A percentile compares a stretch with the other conserved stretches of the same genome.
phyloP scores from a whole-genome alignment of 2,888 invertebrate species.

The Drosophila rellima region DNA sequence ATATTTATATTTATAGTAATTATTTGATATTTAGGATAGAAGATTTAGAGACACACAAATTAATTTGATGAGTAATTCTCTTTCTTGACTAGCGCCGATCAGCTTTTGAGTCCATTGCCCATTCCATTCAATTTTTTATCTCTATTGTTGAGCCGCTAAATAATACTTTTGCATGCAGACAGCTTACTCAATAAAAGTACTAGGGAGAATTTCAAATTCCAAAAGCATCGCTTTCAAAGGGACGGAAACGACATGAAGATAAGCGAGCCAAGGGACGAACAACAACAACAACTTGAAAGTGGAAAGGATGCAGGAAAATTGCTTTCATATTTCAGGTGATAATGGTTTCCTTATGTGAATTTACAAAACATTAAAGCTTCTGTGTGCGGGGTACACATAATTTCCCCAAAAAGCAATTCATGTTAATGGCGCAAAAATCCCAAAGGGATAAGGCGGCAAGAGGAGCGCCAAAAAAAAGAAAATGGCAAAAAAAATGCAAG shows the following conservation, averaged over 20 bases:
- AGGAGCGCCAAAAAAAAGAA: constrained; percentile 44
- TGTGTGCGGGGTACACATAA: constrained; percentile 78
- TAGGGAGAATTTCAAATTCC: constrained; percentile 5
- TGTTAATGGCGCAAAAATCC: constrained; percentile 83
- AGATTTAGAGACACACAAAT: too few species aligned
- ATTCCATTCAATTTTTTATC: not conserved
- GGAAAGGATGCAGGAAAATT: constrained; percentile 78
- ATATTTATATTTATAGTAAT: too few species aligned
- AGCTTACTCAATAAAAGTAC: constrained; percentile 15
- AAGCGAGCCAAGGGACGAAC: constrained; percentile 42
- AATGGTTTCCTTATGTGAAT: constrained; percentile 85
- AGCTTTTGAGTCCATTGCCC: not conserved
- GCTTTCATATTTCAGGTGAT: constrained; percentile 84
- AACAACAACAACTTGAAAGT: constrained; percentile 34
- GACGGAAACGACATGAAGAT: constrained; percentile 31
- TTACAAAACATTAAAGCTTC: constrained; percentile 83
- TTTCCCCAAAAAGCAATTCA: constrained; percentile 84
- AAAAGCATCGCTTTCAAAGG: constrained; percentile 3
- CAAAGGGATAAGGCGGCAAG: constrained; percentile 78
- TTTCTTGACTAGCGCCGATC: not conserved
- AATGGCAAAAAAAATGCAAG: constrained; percentile 31
- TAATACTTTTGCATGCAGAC: not conserved
- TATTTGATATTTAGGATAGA: too few species aligned
- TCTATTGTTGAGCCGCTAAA: not conserved
- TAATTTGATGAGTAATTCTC: too few species aligned